Evolutionary conservation across 2,888 invertebrate species (phyloP), one percentile per base, ranked within the genome.

Genomic region (Desoria tigrina): DNA sequence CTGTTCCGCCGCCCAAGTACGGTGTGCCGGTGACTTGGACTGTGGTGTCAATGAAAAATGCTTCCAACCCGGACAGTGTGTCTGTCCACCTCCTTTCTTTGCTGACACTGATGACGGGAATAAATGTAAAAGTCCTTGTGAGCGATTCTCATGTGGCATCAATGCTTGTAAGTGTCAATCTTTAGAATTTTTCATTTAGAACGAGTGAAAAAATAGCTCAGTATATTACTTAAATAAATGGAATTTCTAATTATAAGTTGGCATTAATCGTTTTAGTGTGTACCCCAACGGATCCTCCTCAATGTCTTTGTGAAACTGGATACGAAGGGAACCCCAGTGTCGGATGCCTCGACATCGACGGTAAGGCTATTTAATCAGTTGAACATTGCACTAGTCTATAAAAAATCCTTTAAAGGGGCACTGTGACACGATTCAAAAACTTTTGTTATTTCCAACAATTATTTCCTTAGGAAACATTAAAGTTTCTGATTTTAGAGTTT

Each of bases 41-140:
- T 94, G 94, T 78, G 86, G 87, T 61, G 80, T 88, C 0, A 94
- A 94, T 79, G 93, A 94, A 81, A 90, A 90, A 80, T 94, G 94
- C 79, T 88, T 93, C 27, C 90, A 94, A 79, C 93, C 93, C 1
- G 94, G 94, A 1, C 89, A 92, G 81, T 94, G 94, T 78, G 86
- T 93, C 21, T 94, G 94, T 78, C 91, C 92, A 28, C 92, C 93
- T 21, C 94, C 94, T 0, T 94, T 88, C 81, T 93, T 91, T 80
- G 85, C 89, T 32, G 94, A 94, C 79, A 86, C 88, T 11, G 84
- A 85, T 23, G 91, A 93, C 78, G 88, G 87, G 39, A 90, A 91
- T 79, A 88, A 89, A 79, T 94, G 94, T 79, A 93, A 93, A 82
- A 94, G 90, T 79, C 94, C 94, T 7, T 94, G 94, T 79, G 92